Percentiles rank a stretch among this genome's conserved stretches.
Conservation (phyloP, 92 coral and sea anemone species). For the Siderastrea siderea region DNA sequence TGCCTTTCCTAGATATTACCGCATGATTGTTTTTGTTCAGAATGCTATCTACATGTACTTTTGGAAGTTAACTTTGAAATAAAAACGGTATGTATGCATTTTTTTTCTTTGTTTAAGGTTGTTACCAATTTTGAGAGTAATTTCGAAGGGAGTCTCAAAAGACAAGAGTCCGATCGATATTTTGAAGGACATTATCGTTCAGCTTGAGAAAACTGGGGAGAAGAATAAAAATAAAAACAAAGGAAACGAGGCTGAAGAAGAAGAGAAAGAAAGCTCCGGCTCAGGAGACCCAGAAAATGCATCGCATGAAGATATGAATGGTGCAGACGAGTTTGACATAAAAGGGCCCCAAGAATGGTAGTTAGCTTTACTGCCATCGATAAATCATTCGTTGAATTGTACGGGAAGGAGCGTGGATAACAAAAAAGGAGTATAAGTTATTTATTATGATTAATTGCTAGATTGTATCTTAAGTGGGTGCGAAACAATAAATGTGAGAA, state of each 20-base stretch:
- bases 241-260: background rate
- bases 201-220: background rate
- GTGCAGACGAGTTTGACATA: background rate
- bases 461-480: too few relatives aligned
- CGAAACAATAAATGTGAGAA: too few relatives aligned
- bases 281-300: background rate
- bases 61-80: too few relatives aligned
- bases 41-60: too few relatives aligned
- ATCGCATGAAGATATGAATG: background rate
- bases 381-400: too few relatives aligned
- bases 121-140: background rate
- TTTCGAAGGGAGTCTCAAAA: background rate
- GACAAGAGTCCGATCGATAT: background rate
- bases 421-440: too few relatives aligned
- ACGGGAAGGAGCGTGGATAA: too few relatives aligned
- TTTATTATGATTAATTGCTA: too few relatives aligned
- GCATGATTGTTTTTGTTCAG: too few relatives aligned
- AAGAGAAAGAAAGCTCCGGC: background rate
- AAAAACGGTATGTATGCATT: too few relatives aligned
- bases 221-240: background rate
- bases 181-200: background rate
- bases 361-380: background rate
- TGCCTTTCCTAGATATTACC: too few relatives aligned
- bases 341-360: slow-evolving; percentile 3
- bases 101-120: background rate